Conservation (phyloP, 2,888 invertebrate genomes). For the Eurytoma californica region DNA sequence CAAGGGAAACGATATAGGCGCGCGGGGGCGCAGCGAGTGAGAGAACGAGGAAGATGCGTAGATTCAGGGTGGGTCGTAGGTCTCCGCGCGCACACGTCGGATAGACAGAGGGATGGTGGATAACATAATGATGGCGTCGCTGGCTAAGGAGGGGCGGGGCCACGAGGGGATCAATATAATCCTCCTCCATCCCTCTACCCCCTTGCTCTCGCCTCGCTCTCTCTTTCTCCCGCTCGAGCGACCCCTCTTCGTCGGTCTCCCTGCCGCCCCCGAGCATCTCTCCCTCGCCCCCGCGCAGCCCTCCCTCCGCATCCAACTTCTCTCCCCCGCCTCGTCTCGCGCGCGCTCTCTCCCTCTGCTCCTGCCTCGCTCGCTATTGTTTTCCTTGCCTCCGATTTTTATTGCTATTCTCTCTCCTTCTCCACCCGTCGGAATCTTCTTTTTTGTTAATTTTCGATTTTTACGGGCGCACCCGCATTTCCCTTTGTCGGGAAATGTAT, state of each 20-base stretch:
- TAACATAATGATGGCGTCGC: constrained; percentile 75
- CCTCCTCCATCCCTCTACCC: constrained; percentile 70
- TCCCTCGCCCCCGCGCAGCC: constrained; percentile 29
- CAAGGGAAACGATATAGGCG: constrained; percentile 20
- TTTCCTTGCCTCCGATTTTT: constrained; percentile 23
- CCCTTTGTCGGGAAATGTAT: background rate
- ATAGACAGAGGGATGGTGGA: constrained; percentile 73
- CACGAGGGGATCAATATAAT: constrained; percentile 75
- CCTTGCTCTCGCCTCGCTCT: constrained; percentile 49
- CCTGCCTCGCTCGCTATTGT: constrained; percentile 15
- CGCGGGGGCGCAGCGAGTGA: constrained; percentile 44
- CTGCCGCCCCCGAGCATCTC: constrained; percentile 9
- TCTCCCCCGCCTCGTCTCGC: background rate
- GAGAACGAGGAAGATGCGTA: constrained; percentile 51
- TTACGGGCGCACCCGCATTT: background rate
- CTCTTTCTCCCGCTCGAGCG: constrained; percentile 16
- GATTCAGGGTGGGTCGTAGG: constrained; percentile 55
- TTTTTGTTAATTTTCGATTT: no score
- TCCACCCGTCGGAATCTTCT: background rate
- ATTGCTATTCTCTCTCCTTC: background rate
- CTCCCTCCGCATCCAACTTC: constrained; percentile 30
- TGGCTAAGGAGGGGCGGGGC: constrained; percentile 74
- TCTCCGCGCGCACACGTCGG: constrained; percentile 64
- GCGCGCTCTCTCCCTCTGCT: constrained; percentile 19
- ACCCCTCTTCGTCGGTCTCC: constrained; percentile 30